Conservation (phyloP, 1,140 invertebrate species). For the Planococcus citri region DNA sequence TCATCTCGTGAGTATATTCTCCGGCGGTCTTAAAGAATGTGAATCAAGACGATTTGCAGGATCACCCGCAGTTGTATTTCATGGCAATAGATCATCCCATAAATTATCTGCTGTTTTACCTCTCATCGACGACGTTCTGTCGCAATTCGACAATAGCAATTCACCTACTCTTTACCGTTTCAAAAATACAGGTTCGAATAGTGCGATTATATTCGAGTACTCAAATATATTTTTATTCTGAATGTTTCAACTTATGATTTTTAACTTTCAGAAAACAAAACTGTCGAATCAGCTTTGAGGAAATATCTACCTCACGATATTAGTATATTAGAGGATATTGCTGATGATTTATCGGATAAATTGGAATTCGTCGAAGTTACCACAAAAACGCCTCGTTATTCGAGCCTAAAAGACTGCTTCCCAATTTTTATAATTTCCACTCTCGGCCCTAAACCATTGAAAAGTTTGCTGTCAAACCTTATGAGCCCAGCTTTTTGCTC, state of each 20-base stretch:
- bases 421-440: constrained; percentile 25
- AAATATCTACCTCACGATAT: constrained; percentile 4
- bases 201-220: neutral
- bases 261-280: neutral
- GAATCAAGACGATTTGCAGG: neutral
- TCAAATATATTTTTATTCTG: neutral
- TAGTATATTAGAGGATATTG: neutral
- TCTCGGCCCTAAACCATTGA: constrained; percentile 14
- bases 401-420: neutral
- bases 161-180: neutral
- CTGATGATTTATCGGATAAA: neutral
- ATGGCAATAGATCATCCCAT: neutral
- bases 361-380: constrained; percentile 20
- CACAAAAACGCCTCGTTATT: constrained; percentile 19
- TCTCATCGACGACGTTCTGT: neutral
- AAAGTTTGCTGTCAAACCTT: neutral
- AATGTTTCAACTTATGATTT: neutral
- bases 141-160: neutral
- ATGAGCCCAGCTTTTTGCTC: constrained; percentile 22
- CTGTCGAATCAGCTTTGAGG: neutral
- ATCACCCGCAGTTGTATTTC: neutral
- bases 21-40: neutral
- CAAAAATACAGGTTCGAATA: neutral
- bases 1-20: neutral
- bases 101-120: neutral